Conservation (phyloP, 1,140 invertebrate genomes). For the Apis florea region DNA sequence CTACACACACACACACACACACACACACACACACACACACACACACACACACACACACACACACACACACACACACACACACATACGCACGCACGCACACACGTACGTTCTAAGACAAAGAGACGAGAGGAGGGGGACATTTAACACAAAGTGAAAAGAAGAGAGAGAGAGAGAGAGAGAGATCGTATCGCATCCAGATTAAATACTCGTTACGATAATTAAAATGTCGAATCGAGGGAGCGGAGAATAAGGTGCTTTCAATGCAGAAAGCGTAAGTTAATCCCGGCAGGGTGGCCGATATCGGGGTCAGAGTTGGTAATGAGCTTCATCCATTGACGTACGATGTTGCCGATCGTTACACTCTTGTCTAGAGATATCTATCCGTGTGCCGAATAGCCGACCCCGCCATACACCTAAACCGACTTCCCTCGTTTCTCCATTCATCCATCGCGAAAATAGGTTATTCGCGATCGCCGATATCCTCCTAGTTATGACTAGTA, state of each 20-base stretch:
- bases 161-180: neutral
- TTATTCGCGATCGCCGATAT: slow-evolving; percentile 50
- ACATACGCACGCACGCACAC: no score
- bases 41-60: no score
- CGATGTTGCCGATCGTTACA: slow-evolving; percentile 29
- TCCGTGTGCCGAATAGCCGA: slow-evolving; percentile 2
- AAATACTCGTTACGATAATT: slow-evolving; percentile 25
- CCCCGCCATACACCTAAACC: slow-evolving; percentile 9
- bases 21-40: no score
- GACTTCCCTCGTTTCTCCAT: slow-evolving; percentile 47
- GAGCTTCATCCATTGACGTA: slow-evolving; percentile 14
- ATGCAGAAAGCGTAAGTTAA: slow-evolving; percentile 3
- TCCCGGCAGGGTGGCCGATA: neutral
- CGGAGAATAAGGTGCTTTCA: neutral
- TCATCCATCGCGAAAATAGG: slow-evolving; percentile 62
- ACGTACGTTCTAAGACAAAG: no score
- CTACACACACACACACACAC: no score
- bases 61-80: no score
- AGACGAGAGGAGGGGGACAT: no score
- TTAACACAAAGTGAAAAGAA: no score
- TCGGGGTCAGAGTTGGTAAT: slow-evolving; percentile 20
- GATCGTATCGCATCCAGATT: neutral
- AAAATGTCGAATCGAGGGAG: neutral
- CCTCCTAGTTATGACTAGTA: no score
- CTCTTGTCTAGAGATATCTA: slow-evolving; percentile 15